Percentiles rank a stretch among this genome's conserved stretches.
Conservation (phyloP, 2,113 vertebrate genomes). For the Gavia stellata region DNA sequence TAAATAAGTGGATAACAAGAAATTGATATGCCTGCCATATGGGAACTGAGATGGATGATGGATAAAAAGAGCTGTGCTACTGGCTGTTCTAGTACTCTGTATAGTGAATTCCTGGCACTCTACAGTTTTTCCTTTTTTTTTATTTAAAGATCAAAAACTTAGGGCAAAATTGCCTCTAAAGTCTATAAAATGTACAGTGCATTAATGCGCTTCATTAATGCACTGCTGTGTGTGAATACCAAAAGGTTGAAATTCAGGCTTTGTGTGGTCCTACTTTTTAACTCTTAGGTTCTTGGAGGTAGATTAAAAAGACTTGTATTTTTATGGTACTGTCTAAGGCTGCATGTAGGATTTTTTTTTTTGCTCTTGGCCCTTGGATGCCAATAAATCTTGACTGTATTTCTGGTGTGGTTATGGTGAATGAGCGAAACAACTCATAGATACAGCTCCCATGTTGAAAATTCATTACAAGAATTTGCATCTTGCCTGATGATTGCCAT, state of each 20-base stretch:
- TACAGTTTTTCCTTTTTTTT: background rate
- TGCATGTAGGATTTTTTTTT: background rate
- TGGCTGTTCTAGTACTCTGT: background rate
- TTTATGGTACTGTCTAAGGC: background rate
- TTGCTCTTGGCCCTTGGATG: background rate
- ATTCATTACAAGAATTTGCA: background rate
- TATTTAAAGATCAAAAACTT: background rate
- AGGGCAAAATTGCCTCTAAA: background rate
- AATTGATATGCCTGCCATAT: constrained; percentile 43
- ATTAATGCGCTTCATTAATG: background rate
- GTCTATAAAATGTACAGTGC: background rate
- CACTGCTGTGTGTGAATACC: background rate
- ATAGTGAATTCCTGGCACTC: background rate
- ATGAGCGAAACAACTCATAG: background rate
- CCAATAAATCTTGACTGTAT: background rate
- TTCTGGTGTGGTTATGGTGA: constrained; percentile 4
- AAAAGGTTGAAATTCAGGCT: background rate
- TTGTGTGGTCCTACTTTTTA: background rate
- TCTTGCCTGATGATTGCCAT: background rate
- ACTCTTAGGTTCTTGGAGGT: background rate
- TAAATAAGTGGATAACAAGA: constrained; percentile 55
- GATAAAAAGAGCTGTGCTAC: background rate
- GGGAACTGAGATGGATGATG: background rate
- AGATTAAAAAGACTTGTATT: background rate
- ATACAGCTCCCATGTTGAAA: background rate